These are phyloP conservation scores for Euwallacea fornicatus DNA, from an alignment of 1,140 invertebrate genomes.

Conservation along the genomic window DNA sequence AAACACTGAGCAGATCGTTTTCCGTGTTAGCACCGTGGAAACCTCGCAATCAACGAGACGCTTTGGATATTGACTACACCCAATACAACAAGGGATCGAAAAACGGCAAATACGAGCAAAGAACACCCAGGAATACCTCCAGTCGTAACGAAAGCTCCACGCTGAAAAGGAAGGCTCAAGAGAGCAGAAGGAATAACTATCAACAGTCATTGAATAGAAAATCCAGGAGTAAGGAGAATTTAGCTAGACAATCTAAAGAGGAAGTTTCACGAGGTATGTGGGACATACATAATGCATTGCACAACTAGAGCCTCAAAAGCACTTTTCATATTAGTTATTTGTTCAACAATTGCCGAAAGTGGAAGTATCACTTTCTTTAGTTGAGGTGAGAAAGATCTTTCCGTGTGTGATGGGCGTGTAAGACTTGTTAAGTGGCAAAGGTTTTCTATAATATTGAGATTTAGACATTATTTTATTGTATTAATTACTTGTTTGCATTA, in stretches of 20 bases:
- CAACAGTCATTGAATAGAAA: constrained; percentile 41
- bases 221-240: constrained; percentile 49
- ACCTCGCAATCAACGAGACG: constrained; percentile 70
- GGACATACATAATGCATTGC: neutral
- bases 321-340: too few relatives aligned
- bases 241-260: constrained; percentile 41
- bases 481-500: neutral
- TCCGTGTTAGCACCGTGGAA: constrained; percentile 83
- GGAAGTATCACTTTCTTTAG: too few relatives aligned
- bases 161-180: constrained; percentile 49
- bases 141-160: constrained; percentile 49
- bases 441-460: too few relatives aligned
- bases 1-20: constrained; percentile 78
- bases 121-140: constrained; percentile 52
- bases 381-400: too few relatives aligned
- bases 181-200: constrained; percentile 47
- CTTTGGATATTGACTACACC: constrained; percentile 78
- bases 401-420: too few relatives aligned
- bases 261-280: constrained; percentile 39
- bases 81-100: constrained; percentile 60
- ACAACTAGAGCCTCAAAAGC: neutral
- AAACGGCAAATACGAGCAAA: constrained; percentile 53
- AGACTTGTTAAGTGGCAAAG: too few relatives aligned
- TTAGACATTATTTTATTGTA: too few relatives aligned
- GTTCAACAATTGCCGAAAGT: too few relatives aligned